Base-by-base conservation (phyloP, 92 coral and sea anemone species). In the Diadumene lineata region DNA sequence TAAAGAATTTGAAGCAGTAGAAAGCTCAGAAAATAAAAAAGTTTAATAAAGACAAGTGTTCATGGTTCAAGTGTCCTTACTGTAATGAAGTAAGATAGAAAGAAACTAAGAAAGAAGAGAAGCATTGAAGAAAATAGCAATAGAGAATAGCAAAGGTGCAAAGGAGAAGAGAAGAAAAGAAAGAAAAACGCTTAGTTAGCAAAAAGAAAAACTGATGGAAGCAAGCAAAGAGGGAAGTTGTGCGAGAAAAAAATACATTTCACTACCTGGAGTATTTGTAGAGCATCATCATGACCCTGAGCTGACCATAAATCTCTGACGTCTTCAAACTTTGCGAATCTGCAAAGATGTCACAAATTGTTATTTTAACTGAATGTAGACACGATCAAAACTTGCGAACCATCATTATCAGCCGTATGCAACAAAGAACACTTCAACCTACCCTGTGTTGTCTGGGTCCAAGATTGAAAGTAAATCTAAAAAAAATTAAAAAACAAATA, bases 401-500 rank as follows among this genome's bases (percentile, higher is more conserved):
- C n/a, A n/a, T n/a, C n/a, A n/a, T n/a, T n/a, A n/a, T n/a, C n/a
- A n/a, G n/a, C n/a, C n/a, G n/a, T n/a, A n/a, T 60, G 7, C 7
- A 60, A 7, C 51, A 44, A 8, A 44, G 17, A 44, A 9, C 10
- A 44, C 25, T 2, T 17, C 60, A 4, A 80, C 98, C 66, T 70
- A 94, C 98, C 98, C 98, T 19, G 94, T 92, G 55, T 84, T 91
- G 50, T 91, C 98, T 22, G 98, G 97, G 61, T 94, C 98, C 60
- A 94, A 77, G 15, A 86, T 67, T 25, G 81, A 72, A 25, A 94
- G 50, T 9, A 94, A 73, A 84, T 94, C 98, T 94, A 78, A 33
- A 80, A 77, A 21, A n/a, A n/a, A 67, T 3, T 21, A 55, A 17
- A 7, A 4, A 55, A 55, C 8, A 18, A 55, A 18, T 46, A 9